Conservation (phyloP, 1,140 invertebrate genomes). For the Procambarus virginalis region DNA sequence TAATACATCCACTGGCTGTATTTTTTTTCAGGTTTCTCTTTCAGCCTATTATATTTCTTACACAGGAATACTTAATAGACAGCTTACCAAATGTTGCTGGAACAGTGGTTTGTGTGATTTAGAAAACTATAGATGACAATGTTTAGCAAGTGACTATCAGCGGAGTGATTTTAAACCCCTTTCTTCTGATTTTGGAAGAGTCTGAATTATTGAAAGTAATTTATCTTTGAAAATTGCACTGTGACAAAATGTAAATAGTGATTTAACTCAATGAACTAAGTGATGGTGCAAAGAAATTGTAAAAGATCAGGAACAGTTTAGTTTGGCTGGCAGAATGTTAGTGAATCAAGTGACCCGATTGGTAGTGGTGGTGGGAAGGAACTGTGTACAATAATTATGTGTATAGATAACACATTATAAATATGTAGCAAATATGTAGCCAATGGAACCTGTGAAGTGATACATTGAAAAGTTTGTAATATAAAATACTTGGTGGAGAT, state of each 20-base stretch:
- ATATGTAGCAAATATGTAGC: neutral
- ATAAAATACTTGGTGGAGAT: neutral
- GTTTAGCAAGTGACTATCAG: neutral
- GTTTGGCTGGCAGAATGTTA: neutral
- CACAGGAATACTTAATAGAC: neutral
- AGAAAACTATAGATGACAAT: neutral
- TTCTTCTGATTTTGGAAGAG: neutral
- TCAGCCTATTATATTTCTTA: neutral
- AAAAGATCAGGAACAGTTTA: neutral
- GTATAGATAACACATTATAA: neutral
- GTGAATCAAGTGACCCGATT: neutral
- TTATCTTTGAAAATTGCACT: neutral
- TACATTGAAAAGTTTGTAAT: neutral
- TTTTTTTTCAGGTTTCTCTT: conserved; percentile 10
- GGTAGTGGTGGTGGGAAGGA: neutral
- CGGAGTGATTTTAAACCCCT: neutral
- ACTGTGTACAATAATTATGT: neutral
- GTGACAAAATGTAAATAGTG: neutral
- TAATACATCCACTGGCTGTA: neutral
- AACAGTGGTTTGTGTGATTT: neutral
- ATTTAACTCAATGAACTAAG: neutral
- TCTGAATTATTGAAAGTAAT: neutral
- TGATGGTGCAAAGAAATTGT: neutral
- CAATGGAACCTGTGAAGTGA: neutral
- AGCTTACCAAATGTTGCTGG: neutral